Base-by-base conservation (phyloP, 2,888 invertebrate genomes). In the Notodonta ziczac region DNA sequence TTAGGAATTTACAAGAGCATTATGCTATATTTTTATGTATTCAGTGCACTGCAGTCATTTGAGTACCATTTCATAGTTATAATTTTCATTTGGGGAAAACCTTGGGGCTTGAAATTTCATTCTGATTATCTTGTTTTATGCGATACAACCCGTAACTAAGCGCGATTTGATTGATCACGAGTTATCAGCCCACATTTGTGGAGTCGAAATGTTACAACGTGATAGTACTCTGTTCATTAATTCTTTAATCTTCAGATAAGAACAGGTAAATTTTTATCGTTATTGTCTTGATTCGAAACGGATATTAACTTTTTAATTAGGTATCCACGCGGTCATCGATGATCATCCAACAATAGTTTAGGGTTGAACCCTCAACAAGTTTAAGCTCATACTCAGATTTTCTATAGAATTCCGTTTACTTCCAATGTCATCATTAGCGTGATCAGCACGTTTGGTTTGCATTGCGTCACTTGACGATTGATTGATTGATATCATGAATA, bases 211-310 rank as follows among this genome's bases (percentile, higher is more conserved):
- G 55, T 53, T 61, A 40, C 57, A 24, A 56, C 57, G 57, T 48
- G 50, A 42, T 44, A 24, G 24, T 24, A 65, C 65, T 35, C 59
- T 63, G 66, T 64, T 53, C 40, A 62, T 70, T 71, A 72, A 76
- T 73, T 64, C 66, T 60, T 66, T 81, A 81, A 81, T 83, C 79
- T 71, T 53, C 16, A 56, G 82, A 83, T 83, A 83, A 78, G 65
- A 74, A 74, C 73, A 75, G 74, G 71, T 71, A 72, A 42, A 56
- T 46, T 77, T 50, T 50, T 81, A 82, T 81, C 78, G 48, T 48
- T 67, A 61, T 69, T 69, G 61, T 65, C 68, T 63, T 71, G 65
- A 60, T 56, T 66, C 44, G 54, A 64, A 57, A 71, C 69, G 57
- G 46, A 62, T 64, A 67, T 44, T 52, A 7, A 48, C 7, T 56